Evolutionary conservation across 2,113 vertebrate genomes (phyloP), one percentile per base, ranked within the genome.

Genomic region (Elgaria multicarinata): DNA sequence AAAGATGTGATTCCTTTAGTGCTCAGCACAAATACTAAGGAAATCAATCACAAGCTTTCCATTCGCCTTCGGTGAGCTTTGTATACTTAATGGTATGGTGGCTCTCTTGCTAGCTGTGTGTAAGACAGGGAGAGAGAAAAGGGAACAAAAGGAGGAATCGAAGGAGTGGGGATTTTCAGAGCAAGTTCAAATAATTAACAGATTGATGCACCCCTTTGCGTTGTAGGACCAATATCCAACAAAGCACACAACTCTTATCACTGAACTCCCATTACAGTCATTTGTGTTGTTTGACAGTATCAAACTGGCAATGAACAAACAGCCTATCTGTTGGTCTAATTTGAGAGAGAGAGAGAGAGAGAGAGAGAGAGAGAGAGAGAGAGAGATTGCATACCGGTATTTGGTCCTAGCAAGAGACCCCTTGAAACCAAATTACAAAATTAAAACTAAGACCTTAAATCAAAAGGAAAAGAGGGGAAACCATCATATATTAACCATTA

Each of bases 1-100:
- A 83, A 88, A 78, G 2, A 79, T 36, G 20, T 42, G 64, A 91
- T 77, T 87, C 31, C 81, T 36, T 75, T 77, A 74, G 79, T 93
- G 91, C 87, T 44, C 82, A 62, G 50, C 76, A 91, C 85, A 62
- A 89, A 89, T 91, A 36, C 46, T 36, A 46, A 53, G n/a, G 5
- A 92, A 90, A 26, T 9, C 18, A 88, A 26, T 76, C 50, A 31
- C 83, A 87, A 78, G 24, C 87, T 79, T 0, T 55, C 28, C 31
- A 0, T 3, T 50, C 44, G 20, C 6, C 0, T 90, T 92, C 42
- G 20, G 14, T 10, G 24, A 66, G 24, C 18, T 75, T 67, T 83
- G 36, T 58, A 31, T 55, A 2, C 10, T 80, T 39, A 88, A 72
- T 71, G 6, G 77, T n/a, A 18, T 12, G 46, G 67, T 74, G 2